These are phyloP conservation scores for Phycodurus eques DNA, from an alignment of 2,113 vertebrate genomes.

Conservation along the genomic window DNA sequence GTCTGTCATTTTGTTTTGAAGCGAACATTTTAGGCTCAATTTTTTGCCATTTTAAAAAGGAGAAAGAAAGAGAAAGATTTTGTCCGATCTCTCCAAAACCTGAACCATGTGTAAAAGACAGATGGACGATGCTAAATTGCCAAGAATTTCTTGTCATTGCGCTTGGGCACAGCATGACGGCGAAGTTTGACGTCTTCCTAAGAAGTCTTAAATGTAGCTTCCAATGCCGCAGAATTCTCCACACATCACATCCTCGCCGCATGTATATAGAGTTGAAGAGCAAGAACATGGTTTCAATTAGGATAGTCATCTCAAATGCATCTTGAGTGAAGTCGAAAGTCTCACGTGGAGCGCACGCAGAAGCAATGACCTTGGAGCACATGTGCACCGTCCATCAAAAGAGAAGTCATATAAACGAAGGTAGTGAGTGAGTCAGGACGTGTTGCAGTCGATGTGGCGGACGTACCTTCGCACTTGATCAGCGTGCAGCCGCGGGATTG, in stretches of 20 bases:
- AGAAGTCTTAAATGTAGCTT: neutral
- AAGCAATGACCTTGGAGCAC: neutral
- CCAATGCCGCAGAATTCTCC: constrained; percentile 7
- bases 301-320: constrained; percentile 21
- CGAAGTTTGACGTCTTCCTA: neutral
- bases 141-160: neutral
- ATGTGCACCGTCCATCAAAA: constrained; percentile 7
- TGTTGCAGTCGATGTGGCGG: constrained; percentile 8
- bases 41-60: neutral
- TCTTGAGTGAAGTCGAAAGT: constrained; percentile 12
- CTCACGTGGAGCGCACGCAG: neutral
- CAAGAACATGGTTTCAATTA: constrained; percentile 44
- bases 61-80: neutral
- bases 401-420: neutral
- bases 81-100: neutral
- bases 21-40: neutral
- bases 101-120: neutral
- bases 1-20: too few species aligned
- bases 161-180: neutral
- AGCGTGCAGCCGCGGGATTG: constrained; percentile 89
- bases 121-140: neutral
- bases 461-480: constrained; percentile 86
- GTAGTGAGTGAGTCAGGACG: neutral
- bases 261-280: neutral
- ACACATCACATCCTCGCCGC: constrained; percentile 2